Evolutionary conservation across 2,888 invertebrate genomes (phyloP).

Genomic region (Plebejus argus): DNA sequence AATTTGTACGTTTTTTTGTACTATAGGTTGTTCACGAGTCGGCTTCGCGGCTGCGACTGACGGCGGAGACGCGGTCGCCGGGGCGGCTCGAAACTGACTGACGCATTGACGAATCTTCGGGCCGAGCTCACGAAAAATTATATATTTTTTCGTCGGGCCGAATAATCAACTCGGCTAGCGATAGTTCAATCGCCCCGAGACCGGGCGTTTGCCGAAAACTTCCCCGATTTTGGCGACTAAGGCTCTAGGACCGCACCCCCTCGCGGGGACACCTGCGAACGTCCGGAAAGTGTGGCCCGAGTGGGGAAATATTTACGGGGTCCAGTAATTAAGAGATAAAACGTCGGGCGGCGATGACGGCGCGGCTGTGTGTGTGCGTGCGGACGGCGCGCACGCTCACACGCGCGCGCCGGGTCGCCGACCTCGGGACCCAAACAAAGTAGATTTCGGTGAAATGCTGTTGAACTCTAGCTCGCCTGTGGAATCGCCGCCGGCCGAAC

Average conservation of each 20-base stretch:
- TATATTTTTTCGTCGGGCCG: slow-evolving; percentile 74
- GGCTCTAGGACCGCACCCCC: slow-evolving; percentile 46
- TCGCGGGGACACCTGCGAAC: slow-evolving; percentile 28
- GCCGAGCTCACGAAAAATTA: slow-evolving; percentile 73
- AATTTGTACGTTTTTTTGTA: slow-evolving; percentile 78
- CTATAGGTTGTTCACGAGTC: slow-evolving; percentile 76
- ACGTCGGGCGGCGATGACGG: slow-evolving; percentile 53
- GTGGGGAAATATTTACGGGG: slow-evolving; percentile 42
- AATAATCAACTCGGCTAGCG: slow-evolving; percentile 77
- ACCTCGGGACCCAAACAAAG: slow-evolving; percentile 79
- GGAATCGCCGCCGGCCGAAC: slow-evolving; percentile 60
- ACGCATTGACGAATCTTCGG: slow-evolving; percentile 77
- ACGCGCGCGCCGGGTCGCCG: slow-evolving; percentile 63
- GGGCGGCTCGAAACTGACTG: slow-evolving; percentile 71
- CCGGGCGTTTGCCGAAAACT: slow-evolving; percentile 47
- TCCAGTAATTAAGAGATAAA: slow-evolving; percentile 67
- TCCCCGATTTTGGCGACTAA: slow-evolving; percentile 47
- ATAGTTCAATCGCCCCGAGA: slow-evolving; percentile 74
- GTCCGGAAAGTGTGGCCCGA: slow-evolving; percentile 36
- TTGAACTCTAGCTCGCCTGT: slow-evolving; percentile 77
- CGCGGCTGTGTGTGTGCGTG: slow-evolving; percentile 62
- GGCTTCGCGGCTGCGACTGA: slow-evolving; percentile 62
- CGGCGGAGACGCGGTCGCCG: slow-evolving; percentile 67
- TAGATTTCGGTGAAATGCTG: slow-evolving; percentile 80
- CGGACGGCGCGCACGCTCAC: slow-evolving; percentile 68